Evolutionary conservation across 2,888 invertebrate species (phyloP).

Genomic region (Callosobruchus maculatus): DNA sequence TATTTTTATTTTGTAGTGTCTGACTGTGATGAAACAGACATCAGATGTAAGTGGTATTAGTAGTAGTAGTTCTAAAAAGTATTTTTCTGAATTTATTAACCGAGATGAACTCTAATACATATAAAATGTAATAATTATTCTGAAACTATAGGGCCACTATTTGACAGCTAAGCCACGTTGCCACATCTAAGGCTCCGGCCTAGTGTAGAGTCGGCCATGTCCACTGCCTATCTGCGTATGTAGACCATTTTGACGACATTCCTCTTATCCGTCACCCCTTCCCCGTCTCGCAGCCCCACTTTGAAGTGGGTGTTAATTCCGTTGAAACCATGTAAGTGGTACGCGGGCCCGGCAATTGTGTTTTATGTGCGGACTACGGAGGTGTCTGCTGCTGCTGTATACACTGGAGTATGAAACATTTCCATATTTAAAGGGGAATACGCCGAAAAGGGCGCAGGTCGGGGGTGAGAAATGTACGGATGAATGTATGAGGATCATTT

Average conservation of each 20-base stretch:
- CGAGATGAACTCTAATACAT: no score
- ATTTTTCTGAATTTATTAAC: no score
- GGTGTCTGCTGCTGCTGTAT: neutral
- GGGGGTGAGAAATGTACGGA: neutral
- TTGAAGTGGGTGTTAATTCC: neutral
- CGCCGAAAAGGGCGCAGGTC: neutral
- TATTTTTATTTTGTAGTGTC: no score
- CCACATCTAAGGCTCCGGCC: no score
- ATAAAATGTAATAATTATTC: no score
- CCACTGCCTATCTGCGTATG: neutral
- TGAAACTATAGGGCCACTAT: no score
- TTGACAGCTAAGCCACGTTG: no score
- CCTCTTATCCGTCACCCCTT: neutral
- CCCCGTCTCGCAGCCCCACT: conserved; percentile 5
- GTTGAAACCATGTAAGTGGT: neutral
- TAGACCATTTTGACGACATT: neutral
- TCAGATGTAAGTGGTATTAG: no score
- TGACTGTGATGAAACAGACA: no score
- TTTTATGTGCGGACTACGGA: neutral
- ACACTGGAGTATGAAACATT: neutral
- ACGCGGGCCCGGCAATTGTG: neutral
- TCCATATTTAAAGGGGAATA: neutral
- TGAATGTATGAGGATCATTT: neutral
- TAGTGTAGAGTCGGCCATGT: no score
- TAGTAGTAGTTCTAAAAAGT: no score